Percentiles rank a stretch among this genome's conserved stretches.
These are phyloP conservation scores for Neopelma chrysocephalum DNA, from an alignment of 2,797 vertebrate species.

Conservation along the genomic window DNA sequence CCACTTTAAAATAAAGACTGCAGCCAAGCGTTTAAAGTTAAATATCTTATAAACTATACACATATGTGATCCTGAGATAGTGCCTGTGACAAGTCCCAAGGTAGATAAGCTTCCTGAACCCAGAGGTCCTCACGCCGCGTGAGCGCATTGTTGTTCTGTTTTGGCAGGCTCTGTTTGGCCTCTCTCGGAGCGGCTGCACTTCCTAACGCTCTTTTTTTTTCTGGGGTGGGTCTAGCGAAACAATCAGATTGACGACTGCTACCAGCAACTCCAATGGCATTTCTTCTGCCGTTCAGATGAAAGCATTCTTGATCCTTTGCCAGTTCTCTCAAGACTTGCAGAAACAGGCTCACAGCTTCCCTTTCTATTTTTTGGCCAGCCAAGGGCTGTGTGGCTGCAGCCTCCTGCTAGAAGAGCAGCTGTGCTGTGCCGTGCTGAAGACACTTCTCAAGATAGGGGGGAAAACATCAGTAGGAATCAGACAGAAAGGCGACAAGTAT, in stretches of 20 bases:
- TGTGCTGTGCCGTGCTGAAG: background rate
- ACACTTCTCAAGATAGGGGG: background rate
- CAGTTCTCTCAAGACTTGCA: conserved; percentile 58
- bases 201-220: background rate
- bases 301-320: conserved; percentile 54
- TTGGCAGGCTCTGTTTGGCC: conserved; percentile 14
- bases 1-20: conserved; percentile 4
- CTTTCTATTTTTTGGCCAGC: conserved; percentile 21
- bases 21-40: conserved; percentile 29
- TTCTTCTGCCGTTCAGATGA: conserved; percentile 47
- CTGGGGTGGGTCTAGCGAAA: background rate
- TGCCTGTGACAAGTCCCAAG: conserved; percentile 37
- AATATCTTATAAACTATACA: conserved; percentile 36
- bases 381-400: conserved; percentile 29
- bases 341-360: conserved; percentile 56
- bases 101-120: conserved; percentile 53
- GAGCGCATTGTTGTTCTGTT: background rate
- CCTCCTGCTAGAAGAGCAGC: conserved; percentile 47
- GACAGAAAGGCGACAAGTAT: background rate
- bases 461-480: conserved; percentile 14
- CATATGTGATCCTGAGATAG: conserved; percentile 62
- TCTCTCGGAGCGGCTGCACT: background rate
- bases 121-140: background rate
- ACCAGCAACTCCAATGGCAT: conserved; percentile 55
- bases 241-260: conserved; percentile 16